Evolutionary conservation across 2,888 invertebrate species (phyloP).

Genomic region (Drosophila kokeensis): DNA sequence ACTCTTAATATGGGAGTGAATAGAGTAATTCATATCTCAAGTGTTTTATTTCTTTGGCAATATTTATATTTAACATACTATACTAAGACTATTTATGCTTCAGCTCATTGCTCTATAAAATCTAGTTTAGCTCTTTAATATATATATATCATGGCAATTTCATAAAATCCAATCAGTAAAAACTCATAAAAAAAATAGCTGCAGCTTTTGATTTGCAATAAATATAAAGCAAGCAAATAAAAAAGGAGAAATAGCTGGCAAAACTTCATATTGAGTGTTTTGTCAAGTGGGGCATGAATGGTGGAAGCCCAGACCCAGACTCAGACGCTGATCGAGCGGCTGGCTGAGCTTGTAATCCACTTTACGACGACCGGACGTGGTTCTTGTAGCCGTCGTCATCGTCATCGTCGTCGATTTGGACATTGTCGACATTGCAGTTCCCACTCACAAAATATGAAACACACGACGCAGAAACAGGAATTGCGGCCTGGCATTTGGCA

Average conservation of each 20-base stretch:
- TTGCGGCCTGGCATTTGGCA: conserved; percentile 37
- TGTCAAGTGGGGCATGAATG: conserved; percentile 78
- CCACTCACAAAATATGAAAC: conserved; percentile 45
- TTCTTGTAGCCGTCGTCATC: conserved; percentile 71
- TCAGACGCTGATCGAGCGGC: conserved; percentile 45
- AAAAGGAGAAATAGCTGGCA: conserved; percentile 39
- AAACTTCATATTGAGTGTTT: conserved; percentile 58
- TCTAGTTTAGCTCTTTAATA: background rate
- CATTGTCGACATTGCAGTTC: conserved; percentile 38
- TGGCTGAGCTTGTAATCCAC: conserved; percentile 74
- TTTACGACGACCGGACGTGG: conserved; percentile 75
- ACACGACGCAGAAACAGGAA: conserved; percentile 45
- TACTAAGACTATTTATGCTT: background rate
- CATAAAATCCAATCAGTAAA: background rate
- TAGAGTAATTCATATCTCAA: background rate
- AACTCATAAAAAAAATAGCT: conserved; percentile 20
- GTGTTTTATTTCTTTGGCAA: background rate
- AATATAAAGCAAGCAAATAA: conserved; percentile 12
- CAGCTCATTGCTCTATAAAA: background rate
- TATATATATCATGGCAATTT: background rate
- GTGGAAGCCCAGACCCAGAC: conserved; percentile 47
- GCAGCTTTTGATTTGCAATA: conserved; percentile 46
- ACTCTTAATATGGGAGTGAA: background rate
- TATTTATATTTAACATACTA: background rate
- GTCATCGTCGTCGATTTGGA: conserved; percentile 35